Evolutionary conservation across 2,888 invertebrate genomes (phyloP), one percentile per base, ranked within the genome.

Genomic region (Thecophora atra): DNA sequence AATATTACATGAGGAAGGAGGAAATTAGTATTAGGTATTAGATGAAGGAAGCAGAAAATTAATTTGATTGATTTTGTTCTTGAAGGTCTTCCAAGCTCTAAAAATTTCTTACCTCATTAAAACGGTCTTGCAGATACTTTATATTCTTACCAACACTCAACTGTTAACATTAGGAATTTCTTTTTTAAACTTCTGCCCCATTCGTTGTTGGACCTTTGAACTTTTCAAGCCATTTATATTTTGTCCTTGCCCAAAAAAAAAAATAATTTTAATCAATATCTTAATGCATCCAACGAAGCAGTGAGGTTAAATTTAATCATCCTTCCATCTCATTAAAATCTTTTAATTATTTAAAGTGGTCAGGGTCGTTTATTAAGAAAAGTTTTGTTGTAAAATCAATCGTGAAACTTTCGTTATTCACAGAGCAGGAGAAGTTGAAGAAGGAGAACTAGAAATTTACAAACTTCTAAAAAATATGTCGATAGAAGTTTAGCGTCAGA

Each of bases 341-440:
- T 75, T 75, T 75, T 77, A 77, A 76, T 77, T 77, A 77, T 74
- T 76, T 76, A 73, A 77, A 77, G 76, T 77, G 76, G 76, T 75
- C 77, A 70, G 73, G 73, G 74, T 76, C 73, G 70, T 76, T 77
- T 76, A 77, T 74, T 76, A 75, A 72, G 72, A 77, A 75, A 76
- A 37, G 37, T 74, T 73, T 74, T 74, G 71, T 24, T 74, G 37
- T 73, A 67, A 74, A 70, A 73, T 76, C 73, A 74, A 73, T 74
- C 74, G 66, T 72, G 68, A 72, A 76, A 75, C 74, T 67, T 72
- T 67, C n/a, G 21, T 44, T 44, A 21, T 54, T 67, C 51, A n/a
- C 52, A 8, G 11, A 37, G 11, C 11, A 47, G 47, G 17, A 3
- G 17, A 5, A 8, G n/a, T 47, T 5, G 47, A 47, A 17, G 21